Evolutionary conservation across 2,888 invertebrate genomes (phyloP), one percentile per base, ranked within the genome.

Genomic region (Argynnis bischoffii): DNA sequence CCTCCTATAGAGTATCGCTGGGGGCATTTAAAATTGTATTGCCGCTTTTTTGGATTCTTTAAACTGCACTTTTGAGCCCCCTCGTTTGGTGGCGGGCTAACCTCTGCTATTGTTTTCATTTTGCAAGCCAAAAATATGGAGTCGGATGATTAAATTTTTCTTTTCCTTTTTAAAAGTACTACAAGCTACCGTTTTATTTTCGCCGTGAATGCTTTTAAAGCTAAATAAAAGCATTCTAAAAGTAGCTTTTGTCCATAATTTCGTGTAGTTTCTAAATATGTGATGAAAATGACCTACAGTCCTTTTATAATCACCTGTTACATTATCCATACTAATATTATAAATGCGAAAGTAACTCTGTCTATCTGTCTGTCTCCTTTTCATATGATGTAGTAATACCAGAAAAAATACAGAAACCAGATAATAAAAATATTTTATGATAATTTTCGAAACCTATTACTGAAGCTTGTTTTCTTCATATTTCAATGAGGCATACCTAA

Each of bases 21-120:
- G 55, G 64, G 68, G 59, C 64, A 68, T 68, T 68, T 64, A 64
- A 68, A 68, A 59, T 60, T 60, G 66, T 54, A 68, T 69, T 61
- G 64, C 46, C 50, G 48, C 48, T 64, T 55, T 68, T 64, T 64
- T 55, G 46, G 51, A 8, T 63, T 63, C 60, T 61, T 64, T 46
- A 35, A 54, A 54, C 63, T 64, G 50, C 59, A 46, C 53, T 31
- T 53, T 61, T 26, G 21, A 54, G 26, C 6, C n/a, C 60, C 66
- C 50, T 18, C 31, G 14, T 61, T 41, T 35, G 48, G 18, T 16
- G 26, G 31, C 15, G 55, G 26, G 16, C 51, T 55, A 64, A 69
- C 55, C 55, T 66, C 55, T 68, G 57, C 67, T 53, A 63, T 64
- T 67, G 63, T 67, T 55, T 59, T 65, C 57, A 21, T 47, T 47